phyloP scores from a whole-genome alignment of 2,113 vertebrate species.

The Henicopernis longicauda region DNA sequence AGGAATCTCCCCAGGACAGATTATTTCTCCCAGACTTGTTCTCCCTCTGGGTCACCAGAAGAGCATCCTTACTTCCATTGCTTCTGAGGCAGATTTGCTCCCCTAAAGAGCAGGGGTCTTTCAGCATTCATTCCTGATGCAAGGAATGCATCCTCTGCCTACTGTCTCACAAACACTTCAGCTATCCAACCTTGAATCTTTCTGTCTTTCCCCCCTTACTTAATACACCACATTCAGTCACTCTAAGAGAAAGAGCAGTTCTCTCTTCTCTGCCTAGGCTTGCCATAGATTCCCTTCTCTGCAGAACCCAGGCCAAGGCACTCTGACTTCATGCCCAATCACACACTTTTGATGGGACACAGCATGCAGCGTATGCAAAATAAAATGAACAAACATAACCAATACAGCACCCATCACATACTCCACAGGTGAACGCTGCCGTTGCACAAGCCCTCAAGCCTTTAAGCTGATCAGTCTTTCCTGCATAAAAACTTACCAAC shows the following conservation, averaged over 20 bases:
- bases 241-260: neutral
- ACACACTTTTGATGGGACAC: neutral
- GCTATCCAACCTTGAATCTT: neutral
- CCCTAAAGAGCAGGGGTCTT: neutral
- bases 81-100: neutral
- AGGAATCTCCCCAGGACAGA: neutral
- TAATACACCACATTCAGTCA: accelerated
- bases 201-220: neutral
- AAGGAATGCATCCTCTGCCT: neutral
- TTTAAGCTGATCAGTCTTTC: neutral
- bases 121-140: neutral
- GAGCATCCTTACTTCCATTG: neutral
- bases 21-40: neutral
- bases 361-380: neutral
- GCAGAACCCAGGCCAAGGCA: neutral
- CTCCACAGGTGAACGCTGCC: neutral
- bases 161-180: neutral
- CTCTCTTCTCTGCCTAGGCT: neutral
- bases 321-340: neutral
- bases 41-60: neutral
- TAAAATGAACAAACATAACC: neutral
- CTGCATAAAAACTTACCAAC: neutral
- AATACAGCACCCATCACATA: neutral
- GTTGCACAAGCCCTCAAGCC: neutral
- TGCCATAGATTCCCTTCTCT: neutral